Conservation (phyloP, 1,140 invertebrate genomes). For the Drosophila burlai region DNA sequence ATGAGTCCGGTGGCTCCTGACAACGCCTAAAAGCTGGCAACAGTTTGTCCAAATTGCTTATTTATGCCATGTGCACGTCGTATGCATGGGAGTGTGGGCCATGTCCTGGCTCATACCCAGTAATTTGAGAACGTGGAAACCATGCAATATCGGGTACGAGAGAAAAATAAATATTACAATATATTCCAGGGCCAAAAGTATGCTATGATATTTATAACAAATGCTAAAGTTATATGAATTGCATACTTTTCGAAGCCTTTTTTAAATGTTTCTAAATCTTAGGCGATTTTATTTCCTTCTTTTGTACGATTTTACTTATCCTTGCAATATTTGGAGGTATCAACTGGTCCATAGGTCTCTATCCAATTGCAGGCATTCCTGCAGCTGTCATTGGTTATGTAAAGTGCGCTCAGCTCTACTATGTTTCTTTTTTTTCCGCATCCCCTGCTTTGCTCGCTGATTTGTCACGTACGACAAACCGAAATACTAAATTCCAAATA, state of each 20-base stretch:
- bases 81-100: background rate
- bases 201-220: background rate
- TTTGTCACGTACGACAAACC: conserved; percentile 69
- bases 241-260: background rate
- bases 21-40: conserved; percentile 62
- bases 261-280: background rate
- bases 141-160: background rate
- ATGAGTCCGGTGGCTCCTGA: conserved; percentile 19
- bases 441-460: conserved; percentile 39
- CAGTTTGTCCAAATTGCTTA: conserved; percentile 73
- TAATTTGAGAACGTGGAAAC: background rate
- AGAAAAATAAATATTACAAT: background rate
- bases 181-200: background rate
- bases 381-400: conserved; percentile 64
- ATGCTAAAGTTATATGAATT: background rate
- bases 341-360: background rate
- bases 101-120: conserved; percentile 12
- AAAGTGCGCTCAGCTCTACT: conserved; percentile 67
- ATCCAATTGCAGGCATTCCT: background rate
- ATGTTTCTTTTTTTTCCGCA: conserved; percentile 25
- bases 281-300: background rate
- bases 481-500: conserved; percentile 21
- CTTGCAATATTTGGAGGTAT: background rate
- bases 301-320: background rate
- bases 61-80: conserved; percentile 60